phyloP scores from a whole-genome alignment of 2,113 vertebrate genomes.

The Leptosomus discolor region DNA sequence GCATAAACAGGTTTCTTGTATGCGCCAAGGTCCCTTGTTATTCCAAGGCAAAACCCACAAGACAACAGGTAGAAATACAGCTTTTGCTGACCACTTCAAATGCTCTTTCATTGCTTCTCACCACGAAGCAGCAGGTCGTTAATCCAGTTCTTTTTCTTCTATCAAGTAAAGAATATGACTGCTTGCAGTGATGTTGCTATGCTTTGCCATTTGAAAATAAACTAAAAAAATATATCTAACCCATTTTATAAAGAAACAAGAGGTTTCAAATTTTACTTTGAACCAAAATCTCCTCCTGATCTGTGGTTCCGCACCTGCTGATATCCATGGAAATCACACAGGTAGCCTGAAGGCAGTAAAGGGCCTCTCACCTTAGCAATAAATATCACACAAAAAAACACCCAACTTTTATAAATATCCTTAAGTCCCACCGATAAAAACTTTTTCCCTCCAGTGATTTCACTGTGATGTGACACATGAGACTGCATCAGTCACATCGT shows the following conservation, averaged over 20 bases:
- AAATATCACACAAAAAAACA: background rate
- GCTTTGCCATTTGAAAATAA: background rate
- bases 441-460: conserved; percentile 41
- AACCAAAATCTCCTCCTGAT: background rate
- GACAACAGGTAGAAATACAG: background rate
- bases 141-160: background rate
- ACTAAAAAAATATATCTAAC: background rate
- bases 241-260: background rate
- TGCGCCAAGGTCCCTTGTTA: background rate
- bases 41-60: background rate
- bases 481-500: conserved; percentile 67
- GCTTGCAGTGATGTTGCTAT: background rate
- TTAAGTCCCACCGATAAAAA: background rate
- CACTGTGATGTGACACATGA: conserved; percentile 56
- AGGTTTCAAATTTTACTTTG: background rate
- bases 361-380: background rate
- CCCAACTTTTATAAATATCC: background rate
- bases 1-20: background rate
- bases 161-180: background rate
- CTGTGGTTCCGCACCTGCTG: background rate
- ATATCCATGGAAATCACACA: background rate
- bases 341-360: background rate
- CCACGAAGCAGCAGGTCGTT: background rate
- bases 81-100: background rate
- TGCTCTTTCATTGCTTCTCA: background rate